Evolutionary conservation across 2,888 invertebrate genomes (phyloP).

Genomic region (Meganola albula): DNA sequence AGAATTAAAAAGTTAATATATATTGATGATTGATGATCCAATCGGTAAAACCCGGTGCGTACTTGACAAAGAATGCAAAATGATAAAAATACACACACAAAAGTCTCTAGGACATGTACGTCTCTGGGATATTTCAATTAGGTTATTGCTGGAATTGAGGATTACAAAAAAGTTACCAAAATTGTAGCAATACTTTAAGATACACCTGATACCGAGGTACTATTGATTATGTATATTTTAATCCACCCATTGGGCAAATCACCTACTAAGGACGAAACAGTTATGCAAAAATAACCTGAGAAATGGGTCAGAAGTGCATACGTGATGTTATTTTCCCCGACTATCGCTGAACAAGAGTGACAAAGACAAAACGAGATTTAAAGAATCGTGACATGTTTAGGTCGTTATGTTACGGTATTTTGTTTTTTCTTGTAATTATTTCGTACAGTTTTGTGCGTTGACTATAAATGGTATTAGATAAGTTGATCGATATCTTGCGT

Average conservation of each 20-base stretch:
- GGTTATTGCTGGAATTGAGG: too few species aligned
- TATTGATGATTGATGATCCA: constrained; percentile 16
- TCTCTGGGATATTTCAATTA: too few species aligned
- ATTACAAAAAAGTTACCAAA: too few species aligned
- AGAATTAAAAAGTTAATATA: constrained; percentile 11
- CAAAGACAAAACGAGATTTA: constrained; percentile 34
- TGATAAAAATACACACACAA: too few species aligned
- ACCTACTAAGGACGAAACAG: constrained; percentile 24
- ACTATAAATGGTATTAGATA: constrained; percentile 34
- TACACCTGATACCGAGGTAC: too few species aligned
- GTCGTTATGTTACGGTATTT: constrained; percentile 38
- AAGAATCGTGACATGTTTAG: constrained; percentile 42
- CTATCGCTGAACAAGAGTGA: constrained; percentile 55
- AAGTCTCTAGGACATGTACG: too few species aligned
- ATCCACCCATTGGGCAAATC: too few species aligned
- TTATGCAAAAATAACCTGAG: constrained; percentile 37
- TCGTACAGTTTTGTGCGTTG: constrained; percentile 28
- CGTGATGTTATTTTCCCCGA: constrained; percentile 36
- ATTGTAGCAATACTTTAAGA: too few species aligned
- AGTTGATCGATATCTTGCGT: constrained; percentile 27
- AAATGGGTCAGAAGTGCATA: constrained; percentile 39
- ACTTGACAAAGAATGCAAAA: too few species aligned
- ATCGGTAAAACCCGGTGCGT: constrained; percentile 22
- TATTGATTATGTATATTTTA: too few species aligned
- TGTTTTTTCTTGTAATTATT: constrained; percentile 34